A percentile compares a stretch with the other conserved stretches of the same genome.
These are phyloP conservation scores for Octodon degus DNA, from an alignment of 2,113 vertebrate genomes.

Conservation along the genomic window DNA sequence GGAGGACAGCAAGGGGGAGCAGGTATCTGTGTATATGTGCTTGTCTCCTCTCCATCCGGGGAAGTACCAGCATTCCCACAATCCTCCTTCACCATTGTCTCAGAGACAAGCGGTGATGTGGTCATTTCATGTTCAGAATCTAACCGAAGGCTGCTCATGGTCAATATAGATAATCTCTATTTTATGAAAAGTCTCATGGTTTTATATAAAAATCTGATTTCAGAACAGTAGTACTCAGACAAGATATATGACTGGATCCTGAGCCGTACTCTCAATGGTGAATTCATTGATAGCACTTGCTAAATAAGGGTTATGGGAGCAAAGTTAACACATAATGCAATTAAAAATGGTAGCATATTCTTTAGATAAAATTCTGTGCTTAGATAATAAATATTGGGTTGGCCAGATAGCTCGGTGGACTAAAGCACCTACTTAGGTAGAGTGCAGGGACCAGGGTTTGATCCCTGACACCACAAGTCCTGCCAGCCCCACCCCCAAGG, in stretches of 20 bases:
- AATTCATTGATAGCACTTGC: not conserved
- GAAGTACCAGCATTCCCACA: not conserved
- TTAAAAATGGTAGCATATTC: not conserved
- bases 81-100: not conserved
- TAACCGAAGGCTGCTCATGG: not conserved
- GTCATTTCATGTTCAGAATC: slow-evolving; percentile 9
- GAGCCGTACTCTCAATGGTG: not conserved
- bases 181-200: not conserved
- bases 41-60: not conserved
- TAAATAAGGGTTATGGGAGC: not conserved
- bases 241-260: not conserved
- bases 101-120: not conserved
- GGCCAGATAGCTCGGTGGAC: no score
- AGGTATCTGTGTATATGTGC: not conserved
- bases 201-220: slow-evolving; percentile 37
- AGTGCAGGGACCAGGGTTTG: no score
- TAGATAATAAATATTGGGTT: not conserved
- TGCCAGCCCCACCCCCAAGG: no score
- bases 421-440: no score
- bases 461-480: no score
- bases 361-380: not conserved
- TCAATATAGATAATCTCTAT: slow-evolving; percentile 33
- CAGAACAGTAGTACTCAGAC: not conserved
- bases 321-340: not conserved
- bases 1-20: not conserved